Evolutionary conservation across 2,888 invertebrate species (phyloP), one percentile per base, ranked within the genome.

Genomic region (Isotomurus palustris): DNA sequence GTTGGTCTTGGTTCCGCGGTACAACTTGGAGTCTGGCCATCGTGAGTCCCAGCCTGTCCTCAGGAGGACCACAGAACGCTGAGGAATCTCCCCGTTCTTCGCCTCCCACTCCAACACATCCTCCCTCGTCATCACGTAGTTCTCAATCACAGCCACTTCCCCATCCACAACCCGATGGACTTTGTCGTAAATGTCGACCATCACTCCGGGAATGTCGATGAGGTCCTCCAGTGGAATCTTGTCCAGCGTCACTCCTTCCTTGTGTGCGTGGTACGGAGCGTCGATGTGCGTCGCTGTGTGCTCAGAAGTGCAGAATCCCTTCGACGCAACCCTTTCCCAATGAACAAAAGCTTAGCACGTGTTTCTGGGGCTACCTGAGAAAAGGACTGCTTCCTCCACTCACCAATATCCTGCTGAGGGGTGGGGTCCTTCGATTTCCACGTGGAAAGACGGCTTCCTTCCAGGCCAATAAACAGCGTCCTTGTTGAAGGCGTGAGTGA

Each of bases 211-310:
- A 10, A 56, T 29, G 32, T 62, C 77, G 14, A 78, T 71, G 24
- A 82, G 69, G 8, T 71, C 71, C 3, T 73, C 72, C 17, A 75
- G 54, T 1, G 81, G 79, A 56, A 84, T 78, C 25, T 82, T 77
- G 12, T 77, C 80, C 1, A 81, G 78, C 27, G 74, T 75, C 72
- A 75, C 73, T 1, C 78, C 79, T 2, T 74, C 70, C n/a, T 71
- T 68, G 40, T 72, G 67, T 70, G 82, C 83, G 71, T 84, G 83
- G 55, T 78, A 78, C 0, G 84, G 84, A 1, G 84, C 82, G 65
- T 84, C 84, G 6, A 84, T 60, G 66, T 84, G 84, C 0, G 84
- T 84, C 1, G 83, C 82, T 0, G 79, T 79, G 69, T 84, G 83
- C 64, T 84, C 83, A 10, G 56, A 56, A 17, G 62, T 62, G 22